Evolutionary conservation across 2,888 invertebrate species (phyloP).

Genomic region (Dynastes grantii): DNA sequence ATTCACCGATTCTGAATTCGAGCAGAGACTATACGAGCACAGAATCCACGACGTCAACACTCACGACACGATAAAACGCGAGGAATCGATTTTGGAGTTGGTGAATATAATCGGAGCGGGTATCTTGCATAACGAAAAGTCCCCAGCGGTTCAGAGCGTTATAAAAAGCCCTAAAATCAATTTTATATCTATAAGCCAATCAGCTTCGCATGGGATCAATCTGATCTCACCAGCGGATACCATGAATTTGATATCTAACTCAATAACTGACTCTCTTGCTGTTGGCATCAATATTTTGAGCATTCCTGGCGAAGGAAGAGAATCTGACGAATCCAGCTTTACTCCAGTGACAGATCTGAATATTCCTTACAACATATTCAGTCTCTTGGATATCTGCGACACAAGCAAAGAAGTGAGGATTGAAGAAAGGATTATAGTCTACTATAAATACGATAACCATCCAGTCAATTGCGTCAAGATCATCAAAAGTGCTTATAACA

Average conservation of each 20-base stretch:
- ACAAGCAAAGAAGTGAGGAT: conserved; percentile 92
- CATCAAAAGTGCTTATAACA: conserved; percentile 88
- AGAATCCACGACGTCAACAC: conserved; percentile 87
- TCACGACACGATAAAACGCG: conserved; percentile 79
- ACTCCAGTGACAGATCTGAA: conserved; percentile 86
- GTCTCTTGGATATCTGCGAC: conserved; percentile 96
- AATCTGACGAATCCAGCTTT: conserved; percentile 91
- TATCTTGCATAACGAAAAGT: conserved; percentile 94
- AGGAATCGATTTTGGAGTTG: conserved; percentile 85
- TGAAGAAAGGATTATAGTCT: conserved; percentile 91
- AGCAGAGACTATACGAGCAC: conserved; percentile 87
- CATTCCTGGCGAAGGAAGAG: conserved; percentile 93
- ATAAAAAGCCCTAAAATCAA: conserved; percentile 88
- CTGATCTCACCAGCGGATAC: conserved; percentile 90
- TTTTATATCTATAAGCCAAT: conserved; percentile 86
- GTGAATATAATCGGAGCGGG: conserved; percentile 94
- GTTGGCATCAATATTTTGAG: conserved; percentile 92
- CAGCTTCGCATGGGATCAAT: conserved; percentile 94
- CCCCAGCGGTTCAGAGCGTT: conserved; percentile 92
- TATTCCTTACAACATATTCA: conserved; percentile 93
- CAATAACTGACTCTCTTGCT: conserved; percentile 87
- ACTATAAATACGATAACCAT: conserved; percentile 97
- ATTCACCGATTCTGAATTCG: conserved; percentile 92
- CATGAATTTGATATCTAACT: conserved; percentile 83
- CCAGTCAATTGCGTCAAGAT: conserved; percentile 98